Evolutionary conservation across 37 sponge, comb jelly and placozoan species (phyloP).

Genomic region (Eunapius fragilis): DNA sequence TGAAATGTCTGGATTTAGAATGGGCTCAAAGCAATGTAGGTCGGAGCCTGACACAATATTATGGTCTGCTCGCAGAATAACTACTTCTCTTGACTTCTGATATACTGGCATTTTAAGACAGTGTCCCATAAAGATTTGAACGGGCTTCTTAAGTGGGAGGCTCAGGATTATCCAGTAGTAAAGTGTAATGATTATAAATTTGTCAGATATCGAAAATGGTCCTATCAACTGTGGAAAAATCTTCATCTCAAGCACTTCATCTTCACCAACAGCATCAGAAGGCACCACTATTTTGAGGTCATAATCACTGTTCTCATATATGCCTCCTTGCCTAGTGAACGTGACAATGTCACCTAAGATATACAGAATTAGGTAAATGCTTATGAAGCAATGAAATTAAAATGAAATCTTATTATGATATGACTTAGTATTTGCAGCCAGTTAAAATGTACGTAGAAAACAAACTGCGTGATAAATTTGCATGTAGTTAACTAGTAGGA

Average conservation of each 20-base stretch:
- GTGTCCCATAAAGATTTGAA: not conserved
- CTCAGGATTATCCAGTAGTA: not conserved
- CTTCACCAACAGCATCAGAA: not conserved
- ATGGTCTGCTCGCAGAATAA: constrained; percentile 2
- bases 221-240: not conserved
- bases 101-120: not conserved
- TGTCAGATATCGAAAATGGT: not conserved
- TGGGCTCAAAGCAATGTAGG: not conserved
- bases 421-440: too few species aligned
- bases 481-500: too few species aligned
- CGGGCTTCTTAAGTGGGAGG: not conserved
- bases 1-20: not conserved
- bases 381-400: too few species aligned
- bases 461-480: too few species aligned
- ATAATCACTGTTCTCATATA: not conserved
- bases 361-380: too few species aligned
- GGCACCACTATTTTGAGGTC: not conserved
- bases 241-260: not conserved
- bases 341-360: not conserved
- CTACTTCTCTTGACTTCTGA: not conserved
- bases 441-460: too few species aligned
- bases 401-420: too few species aligned
- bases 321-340: not conserved
- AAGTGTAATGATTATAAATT: not conserved
- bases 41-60: not conserved